Percentiles rank a stretch among this genome's conserved stretches.
Conservation (phyloP, 2,888 invertebrate species). For the Archaeoteleia sp. region DNA sequence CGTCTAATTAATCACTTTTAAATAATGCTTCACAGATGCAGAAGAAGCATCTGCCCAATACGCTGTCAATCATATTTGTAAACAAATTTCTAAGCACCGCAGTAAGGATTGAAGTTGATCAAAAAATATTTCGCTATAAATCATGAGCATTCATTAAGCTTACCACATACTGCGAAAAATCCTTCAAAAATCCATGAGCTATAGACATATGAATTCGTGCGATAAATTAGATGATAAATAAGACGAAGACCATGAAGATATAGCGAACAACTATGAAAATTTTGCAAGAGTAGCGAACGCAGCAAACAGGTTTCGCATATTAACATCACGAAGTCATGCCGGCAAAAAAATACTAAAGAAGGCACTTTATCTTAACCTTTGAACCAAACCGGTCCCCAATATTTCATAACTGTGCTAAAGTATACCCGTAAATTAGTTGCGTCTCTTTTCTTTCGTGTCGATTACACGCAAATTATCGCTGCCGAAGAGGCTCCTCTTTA, state of each 20-base stretch:
- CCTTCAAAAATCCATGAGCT: conserved; percentile 8
- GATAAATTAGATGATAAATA: conserved; percentile 48
- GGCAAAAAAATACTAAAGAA: conserved; percentile 54
- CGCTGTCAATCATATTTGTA: conserved; percentile 18
- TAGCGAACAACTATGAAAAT: conserved; percentile 56
- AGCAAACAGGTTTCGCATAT: conserved; percentile 58
- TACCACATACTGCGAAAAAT: conserved; percentile 42
- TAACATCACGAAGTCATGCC: conserved; percentile 47
- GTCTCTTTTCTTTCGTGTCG: conserved; percentile 58
- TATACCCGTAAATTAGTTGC: conserved; percentile 57
- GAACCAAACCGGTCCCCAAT: conserved; percentile 57
- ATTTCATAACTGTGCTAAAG: conserved; percentile 59
- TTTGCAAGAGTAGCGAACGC: conserved; percentile 56
- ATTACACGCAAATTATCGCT: conserved; percentile 58
- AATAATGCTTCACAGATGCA: conserved; percentile 6
- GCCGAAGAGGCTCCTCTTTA: conserved; percentile 10
- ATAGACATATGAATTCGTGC: conserved; percentile 19
- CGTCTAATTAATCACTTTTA: conserved; percentile 37
- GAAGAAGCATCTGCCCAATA: neutral
- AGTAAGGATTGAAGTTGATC: conserved; percentile 5
- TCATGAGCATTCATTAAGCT: conserved; percentile 29
- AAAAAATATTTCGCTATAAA: conserved; percentile 8
- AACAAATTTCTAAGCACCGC: too few species aligned
- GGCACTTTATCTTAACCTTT: conserved; percentile 61
- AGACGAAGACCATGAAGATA: conserved; percentile 51